phyloP scores from a whole-genome alignment of 2,113 vertebrate species.

The Motacilla tschutschensis region DNA sequence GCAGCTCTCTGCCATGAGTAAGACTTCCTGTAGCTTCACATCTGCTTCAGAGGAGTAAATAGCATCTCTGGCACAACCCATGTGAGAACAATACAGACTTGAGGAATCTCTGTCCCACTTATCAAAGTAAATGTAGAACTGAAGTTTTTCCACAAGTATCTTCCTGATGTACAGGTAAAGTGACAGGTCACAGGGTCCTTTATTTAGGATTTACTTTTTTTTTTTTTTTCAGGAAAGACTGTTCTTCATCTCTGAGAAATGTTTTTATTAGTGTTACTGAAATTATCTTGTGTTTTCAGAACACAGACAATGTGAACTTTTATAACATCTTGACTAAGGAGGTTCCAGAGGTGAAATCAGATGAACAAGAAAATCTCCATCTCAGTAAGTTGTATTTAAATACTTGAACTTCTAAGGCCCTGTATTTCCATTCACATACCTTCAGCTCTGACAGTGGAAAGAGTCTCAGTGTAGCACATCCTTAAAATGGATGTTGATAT shows the following conservation, averaged over 20 bases:
- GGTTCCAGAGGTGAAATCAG: background rate
- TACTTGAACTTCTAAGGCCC: background rate
- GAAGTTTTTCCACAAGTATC: background rate
- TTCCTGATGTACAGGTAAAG: background rate
- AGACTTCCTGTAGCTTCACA: constrained; percentile 7
- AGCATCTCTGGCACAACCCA: background rate
- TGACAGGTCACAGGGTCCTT: background rate
- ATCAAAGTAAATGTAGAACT: background rate
- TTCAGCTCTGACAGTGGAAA: background rate
- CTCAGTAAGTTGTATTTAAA: constrained; percentile 47
- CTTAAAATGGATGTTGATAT: background rate
- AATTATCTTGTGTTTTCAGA: constrained; percentile 72
- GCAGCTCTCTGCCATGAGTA: background rate
- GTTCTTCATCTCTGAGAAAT: background rate
- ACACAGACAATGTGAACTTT: constrained; percentile 94
- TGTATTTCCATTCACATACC: background rate
- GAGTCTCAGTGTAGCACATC: background rate
- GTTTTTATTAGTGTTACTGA: background rate
- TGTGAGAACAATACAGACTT: background rate
- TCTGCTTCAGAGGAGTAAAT: background rate
- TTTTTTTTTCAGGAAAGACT: background rate
- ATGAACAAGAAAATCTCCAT: constrained; percentile 5
- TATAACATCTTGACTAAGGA: constrained; percentile 91
- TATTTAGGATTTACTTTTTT: background rate
- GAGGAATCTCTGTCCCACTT: background rate